These are phyloP conservation scores for Phenganax marumi DNA, from an alignment of 92 coral and sea anemone genomes.

Conservation along the genomic window DNA sequence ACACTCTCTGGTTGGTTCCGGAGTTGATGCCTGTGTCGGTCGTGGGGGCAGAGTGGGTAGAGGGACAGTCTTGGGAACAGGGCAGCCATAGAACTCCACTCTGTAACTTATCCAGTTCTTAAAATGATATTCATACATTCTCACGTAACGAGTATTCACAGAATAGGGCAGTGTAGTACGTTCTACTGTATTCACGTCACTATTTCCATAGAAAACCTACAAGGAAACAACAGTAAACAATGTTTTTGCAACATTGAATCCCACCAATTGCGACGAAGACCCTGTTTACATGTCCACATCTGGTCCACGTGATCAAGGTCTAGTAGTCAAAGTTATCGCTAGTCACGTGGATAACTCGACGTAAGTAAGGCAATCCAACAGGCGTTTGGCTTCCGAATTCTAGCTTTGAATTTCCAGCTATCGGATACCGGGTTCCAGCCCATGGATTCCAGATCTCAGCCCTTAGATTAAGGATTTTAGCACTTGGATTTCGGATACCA, in stretches of 20 bases:
- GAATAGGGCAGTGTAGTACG: not conserved
- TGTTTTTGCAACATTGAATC: not conserved
- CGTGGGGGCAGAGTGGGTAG: not conserved
- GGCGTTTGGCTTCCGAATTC: no score
- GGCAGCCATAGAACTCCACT: conserved; percentile 17
- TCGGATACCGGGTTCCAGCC: no score
- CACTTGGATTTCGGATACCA: no score
- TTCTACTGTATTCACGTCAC: conserved; percentile 8
- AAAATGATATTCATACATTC: not conserved
- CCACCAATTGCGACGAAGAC: no score
- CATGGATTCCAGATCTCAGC: no score
- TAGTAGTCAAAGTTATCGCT: no score
- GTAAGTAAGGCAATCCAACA: no score
- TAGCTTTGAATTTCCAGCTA: no score
- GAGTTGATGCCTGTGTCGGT: not conserved
- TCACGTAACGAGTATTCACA: conserved; percentile 11
- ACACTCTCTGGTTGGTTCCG: not conserved
- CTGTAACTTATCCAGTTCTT: not conserved
- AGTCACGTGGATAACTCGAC: no score
- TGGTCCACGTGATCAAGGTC: no score
- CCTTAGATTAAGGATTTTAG: no score
- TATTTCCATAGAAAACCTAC: conserved; percentile 1
- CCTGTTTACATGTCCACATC: no score
- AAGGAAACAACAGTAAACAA: not conserved
- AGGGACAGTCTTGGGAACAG: not conserved